Base-by-base conservation (phyloP, 2,113 vertebrate species). In the Hippocampus comes region DNA sequence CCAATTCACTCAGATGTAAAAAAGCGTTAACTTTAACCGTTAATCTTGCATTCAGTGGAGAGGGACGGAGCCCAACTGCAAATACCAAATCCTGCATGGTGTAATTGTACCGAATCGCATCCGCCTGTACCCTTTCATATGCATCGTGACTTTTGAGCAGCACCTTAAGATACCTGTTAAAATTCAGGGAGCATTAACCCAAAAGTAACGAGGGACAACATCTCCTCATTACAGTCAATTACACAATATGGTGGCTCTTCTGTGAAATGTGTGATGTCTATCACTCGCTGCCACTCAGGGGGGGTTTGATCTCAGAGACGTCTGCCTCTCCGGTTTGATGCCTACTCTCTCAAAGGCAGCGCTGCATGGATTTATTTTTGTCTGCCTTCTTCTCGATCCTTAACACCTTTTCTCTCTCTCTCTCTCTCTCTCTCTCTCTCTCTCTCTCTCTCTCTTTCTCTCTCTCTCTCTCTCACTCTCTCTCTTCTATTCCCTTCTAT, bases 401-500 rank as follows among this genome's bases (percentile, higher is more conserved):
- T 66, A 66, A 66, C 64, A 66, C 15, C 72, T 67, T 59, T 38
- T 34, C 30, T 34, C 30, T 34, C 30, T 5, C 30, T 34, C 30
- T 34, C 30, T 34, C 30, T 34, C 30, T 34, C 30, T 34, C 30
- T 34, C 30, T 34, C 30, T 34, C 30, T 34, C 30, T 34, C 30
- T 30, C 30, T 30, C 30, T 34, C 30, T 34, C 30, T 34, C 34
- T 34, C 34, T 34, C 34, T 34, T 5, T 34, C 34, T 34, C 34
- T 34, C 5, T 34, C 34, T 6, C 34, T 30, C 30, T 30, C 30
- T 30, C 30, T 30, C 3, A 4, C 30, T 30, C 80, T 84, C 77
- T 88, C 76, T 75, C 71, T 75, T 73, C 78, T 81, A 74, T 86
- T 84, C 77, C 34, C 71, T 86, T 84, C 88, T 81, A 84, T 55